Percentiles rank a stretch among this genome's conserved stretches.
phyloP scores from a whole-genome alignment of 1,140 invertebrate genomes.

The Lanistes nyassanus region DNA sequence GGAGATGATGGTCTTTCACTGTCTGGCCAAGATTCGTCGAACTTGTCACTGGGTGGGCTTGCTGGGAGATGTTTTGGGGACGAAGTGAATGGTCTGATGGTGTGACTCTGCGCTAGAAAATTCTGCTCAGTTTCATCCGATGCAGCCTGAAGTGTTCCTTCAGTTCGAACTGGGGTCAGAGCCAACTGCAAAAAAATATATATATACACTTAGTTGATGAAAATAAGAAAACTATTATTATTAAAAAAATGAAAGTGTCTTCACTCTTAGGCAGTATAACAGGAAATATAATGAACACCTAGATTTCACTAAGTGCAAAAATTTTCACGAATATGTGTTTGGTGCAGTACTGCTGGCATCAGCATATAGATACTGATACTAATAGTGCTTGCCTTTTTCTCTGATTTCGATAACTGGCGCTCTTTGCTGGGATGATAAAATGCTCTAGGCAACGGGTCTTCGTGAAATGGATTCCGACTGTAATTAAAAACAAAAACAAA shows the following conservation, averaged over 20 bases:
- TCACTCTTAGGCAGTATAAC: too few relatives aligned
- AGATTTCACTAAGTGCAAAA: too few relatives aligned
- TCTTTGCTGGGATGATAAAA: constrained; percentile 45
- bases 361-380: neutral
- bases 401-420: constrained; percentile 31
- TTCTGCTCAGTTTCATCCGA: constrained; percentile 35
- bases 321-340: too few relatives aligned
- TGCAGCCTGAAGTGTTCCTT: neutral
- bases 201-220: too few relatives aligned
- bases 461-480: constrained; percentile 47
- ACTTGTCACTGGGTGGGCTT: constrained; percentile 30
- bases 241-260: too few relatives aligned
- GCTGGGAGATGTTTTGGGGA: constrained; percentile 21
- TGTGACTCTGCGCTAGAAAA: constrained; percentile 40
- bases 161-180: neutral
- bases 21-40: constrained; percentile 57
- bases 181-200: too few relatives aligned
- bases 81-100: constrained; percentile 16
- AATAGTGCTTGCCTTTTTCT: constrained; percentile 40
- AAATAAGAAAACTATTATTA: too few relatives aligned
- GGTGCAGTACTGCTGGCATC: too few relatives aligned
- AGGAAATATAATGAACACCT: too few relatives aligned
- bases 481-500: neutral
- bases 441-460: constrained; percentile 44
- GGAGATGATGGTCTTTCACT: constrained; percentile 47